phyloP scores from a whole-genome alignment of 2,888 invertebrate genomes.

The Uropetala carovei region DNA sequence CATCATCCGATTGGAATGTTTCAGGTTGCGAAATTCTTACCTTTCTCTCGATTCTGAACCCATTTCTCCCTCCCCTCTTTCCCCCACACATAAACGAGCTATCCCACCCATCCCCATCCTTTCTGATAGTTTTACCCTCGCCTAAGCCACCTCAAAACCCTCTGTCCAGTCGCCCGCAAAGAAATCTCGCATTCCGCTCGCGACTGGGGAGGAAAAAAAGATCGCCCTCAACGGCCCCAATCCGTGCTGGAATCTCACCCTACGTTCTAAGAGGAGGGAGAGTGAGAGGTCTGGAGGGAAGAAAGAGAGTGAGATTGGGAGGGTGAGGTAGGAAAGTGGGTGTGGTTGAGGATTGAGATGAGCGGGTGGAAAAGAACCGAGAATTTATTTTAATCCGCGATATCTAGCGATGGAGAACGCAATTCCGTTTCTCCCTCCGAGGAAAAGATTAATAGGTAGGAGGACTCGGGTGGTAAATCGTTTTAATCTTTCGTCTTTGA shows the following conservation, averaged over 20 bases:
- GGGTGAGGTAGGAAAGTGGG: not conserved
- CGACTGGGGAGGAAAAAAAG: not conserved
- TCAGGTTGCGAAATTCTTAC: not conserved
- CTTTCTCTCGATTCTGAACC: not conserved
- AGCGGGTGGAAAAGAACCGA: not conserved
- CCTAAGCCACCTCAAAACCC: no score
- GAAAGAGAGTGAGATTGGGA: not conserved
- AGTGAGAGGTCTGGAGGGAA: not conserved
- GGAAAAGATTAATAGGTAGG: not conserved
- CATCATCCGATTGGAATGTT: not conserved
- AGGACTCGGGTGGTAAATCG: not conserved
- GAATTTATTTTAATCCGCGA: not conserved
- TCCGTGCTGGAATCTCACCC: conserved; percentile 19
- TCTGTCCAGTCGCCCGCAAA: not conserved
- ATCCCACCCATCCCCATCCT: not conserved
- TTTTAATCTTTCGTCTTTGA: not conserved
- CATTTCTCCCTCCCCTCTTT: not conserved
- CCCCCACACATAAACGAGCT: not conserved
- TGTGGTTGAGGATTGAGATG: not conserved
- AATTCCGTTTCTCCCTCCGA: not conserved
- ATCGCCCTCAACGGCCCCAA: not conserved
- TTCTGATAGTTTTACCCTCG: no score
- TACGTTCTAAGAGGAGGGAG: not conserved
- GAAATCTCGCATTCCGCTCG: not conserved
- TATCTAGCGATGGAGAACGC: no score